Evolutionary conservation across 2,888 invertebrate species (phyloP), one percentile per base, ranked within the genome.

Genomic region (Ceramica pisi): DNA sequence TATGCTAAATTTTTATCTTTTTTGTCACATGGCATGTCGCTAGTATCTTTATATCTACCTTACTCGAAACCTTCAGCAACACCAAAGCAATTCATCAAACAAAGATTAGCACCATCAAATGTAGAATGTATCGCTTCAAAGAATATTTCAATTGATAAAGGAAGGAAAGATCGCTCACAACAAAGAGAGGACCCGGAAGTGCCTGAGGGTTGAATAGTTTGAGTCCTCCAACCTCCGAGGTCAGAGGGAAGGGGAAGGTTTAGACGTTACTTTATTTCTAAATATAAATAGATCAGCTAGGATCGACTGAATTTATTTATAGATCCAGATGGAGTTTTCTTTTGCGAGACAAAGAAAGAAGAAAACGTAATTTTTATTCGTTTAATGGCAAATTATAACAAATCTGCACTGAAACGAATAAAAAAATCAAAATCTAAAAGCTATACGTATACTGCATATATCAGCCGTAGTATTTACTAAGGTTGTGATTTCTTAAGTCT

Each of bases 181-280:
- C 90, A 91, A 92, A 92, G 90, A 90, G 90, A 87, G 86, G 84
- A 79, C 73, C 87, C 87, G 90, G 90, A 89, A 90, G 77, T 81
- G 85, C 90, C 90, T 80, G 78, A 88, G 86, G 90, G 90, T 79
- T 82, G 89, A 89, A 90, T 91, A 91, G 90, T 91, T 90, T 87
- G 83, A 80, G 83, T 75, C 78, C 81, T 81, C 70, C 71, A 74
- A 73, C 83, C 83, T 81, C 65, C 68, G 76, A 74, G 79, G 80
- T 76, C 79, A 67, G 72, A 71, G 75, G 73, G 83, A 44, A 62
- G 23, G 63, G 71, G 70, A 69, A 60, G 65, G 62, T 10, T 48
- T 61, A 56, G 46, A 44, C 69, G 53, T 46, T 67, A 65, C 51
- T 68, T 57, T 57, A 56, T 67, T 67, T 53, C 16, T 7, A 70